These are phyloP conservation scores for Drosophila greeni DNA, from an alignment of 2,888 invertebrate genomes.

Conservation along the genomic window DNA sequence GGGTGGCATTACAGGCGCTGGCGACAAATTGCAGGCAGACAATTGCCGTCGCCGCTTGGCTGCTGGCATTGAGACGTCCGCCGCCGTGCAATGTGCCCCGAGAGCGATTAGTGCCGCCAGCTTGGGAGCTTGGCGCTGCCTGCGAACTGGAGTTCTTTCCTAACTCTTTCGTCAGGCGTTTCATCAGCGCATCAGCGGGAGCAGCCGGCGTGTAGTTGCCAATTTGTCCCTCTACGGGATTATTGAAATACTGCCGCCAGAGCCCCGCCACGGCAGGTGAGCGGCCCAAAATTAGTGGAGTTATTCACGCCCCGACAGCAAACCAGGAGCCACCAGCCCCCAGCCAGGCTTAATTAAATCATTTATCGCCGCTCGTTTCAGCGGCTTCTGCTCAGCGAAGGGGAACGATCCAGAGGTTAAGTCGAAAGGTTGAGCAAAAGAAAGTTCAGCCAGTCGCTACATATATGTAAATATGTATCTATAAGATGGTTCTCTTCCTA, in stretches of 20 bases:
- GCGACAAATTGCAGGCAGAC: conserved; percentile 72
- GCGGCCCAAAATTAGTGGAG: conserved; percentile 34
- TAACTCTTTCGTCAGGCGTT: conserved; percentile 28
- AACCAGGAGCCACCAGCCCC: background rate
- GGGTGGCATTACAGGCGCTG: conserved; percentile 41
- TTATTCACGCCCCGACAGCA: conserved; percentile 29
- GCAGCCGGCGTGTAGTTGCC: conserved; percentile 63
- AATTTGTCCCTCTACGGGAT: conserved; percentile 57
- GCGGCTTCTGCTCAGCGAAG: background rate
- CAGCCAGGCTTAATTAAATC: conserved; percentile 33
- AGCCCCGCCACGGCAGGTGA: conserved; percentile 1
- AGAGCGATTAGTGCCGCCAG: conserved; percentile 74
- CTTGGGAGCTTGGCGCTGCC: conserved; percentile 18
- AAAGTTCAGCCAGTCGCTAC: conserved; percentile 9
- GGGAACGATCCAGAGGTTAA: conserved; percentile 18
- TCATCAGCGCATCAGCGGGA: conserved; percentile 52
- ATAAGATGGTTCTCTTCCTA: background rate
- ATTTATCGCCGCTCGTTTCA: conserved; percentile 29
- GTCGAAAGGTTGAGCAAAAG: conserved; percentile 1
- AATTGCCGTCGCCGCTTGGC: conserved; percentile 54
- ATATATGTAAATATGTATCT: background rate
- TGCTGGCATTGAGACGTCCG: conserved; percentile 37
- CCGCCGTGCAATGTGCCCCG: conserved; percentile 26
- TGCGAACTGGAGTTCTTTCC: conserved; percentile 53
- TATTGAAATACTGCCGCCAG: conserved; percentile 57